Evolutionary conservation across 2,888 invertebrate species (phyloP).

Genomic region (Apocheima hispidaria): DNA sequence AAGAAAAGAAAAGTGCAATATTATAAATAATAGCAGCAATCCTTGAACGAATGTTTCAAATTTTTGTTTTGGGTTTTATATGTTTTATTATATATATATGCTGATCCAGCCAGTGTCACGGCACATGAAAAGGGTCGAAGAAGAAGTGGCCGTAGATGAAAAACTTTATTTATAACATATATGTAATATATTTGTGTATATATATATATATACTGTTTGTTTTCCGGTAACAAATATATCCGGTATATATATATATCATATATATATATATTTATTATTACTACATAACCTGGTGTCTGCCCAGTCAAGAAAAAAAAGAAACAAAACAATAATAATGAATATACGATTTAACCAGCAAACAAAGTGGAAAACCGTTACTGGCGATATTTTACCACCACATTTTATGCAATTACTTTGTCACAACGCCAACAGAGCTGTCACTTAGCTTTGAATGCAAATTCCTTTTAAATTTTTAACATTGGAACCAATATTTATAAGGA

Average conservation of each 20-base stretch:
- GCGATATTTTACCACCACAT: conserved; percentile 14
- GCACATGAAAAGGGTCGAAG: conserved; percentile 80
- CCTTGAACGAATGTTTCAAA: too few species aligned
- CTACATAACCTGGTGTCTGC: neutral
- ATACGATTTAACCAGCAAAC: neutral
- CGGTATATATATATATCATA: too few species aligned
- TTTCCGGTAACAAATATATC: too few species aligned
- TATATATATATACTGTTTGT: too few species aligned
- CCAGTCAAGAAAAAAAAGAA: neutral
- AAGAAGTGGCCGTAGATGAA: conserved; percentile 71
- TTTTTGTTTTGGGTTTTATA: too few species aligned
- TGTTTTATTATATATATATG: too few species aligned
- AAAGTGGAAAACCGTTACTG: conserved; percentile 17
- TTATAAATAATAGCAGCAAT: too few species aligned
- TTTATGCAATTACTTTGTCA: conserved; percentile 42
- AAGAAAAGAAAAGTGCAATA: too few species aligned
- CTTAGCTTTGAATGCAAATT: conserved; percentile 32
- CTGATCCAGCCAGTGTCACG: conserved; percentile 87
- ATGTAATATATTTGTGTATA: too few species aligned
- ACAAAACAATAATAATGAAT: too few species aligned
- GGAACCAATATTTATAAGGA: too few species aligned
- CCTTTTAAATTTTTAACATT: conserved; percentile 31
- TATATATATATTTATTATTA: too few species aligned
- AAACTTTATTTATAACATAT: conserved; percentile 46
- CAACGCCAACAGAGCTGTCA: conserved; percentile 40